Evolutionary conservation across 2,888 invertebrate genomes (phyloP).

Genomic region (Ennomos erosarius): DNA sequence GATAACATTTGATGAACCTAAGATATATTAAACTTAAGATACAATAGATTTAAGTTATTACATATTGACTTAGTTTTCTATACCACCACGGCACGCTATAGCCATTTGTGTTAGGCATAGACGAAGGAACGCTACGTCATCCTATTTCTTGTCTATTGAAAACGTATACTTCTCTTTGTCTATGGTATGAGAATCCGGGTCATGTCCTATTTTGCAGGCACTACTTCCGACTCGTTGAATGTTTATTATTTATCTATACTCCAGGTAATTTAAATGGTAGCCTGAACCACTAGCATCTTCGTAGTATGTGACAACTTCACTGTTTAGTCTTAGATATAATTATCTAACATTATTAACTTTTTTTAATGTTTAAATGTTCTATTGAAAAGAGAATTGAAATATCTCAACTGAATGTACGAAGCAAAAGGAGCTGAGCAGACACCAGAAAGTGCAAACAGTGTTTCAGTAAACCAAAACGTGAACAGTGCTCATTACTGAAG

Average conservation of each 20-base stretch:
- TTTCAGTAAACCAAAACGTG: conserved; percentile 26
- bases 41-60: conserved; percentile 28
- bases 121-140: too few relatives aligned
- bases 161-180: not conserved
- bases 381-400: too few relatives aligned
- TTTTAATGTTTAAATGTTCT: too few relatives aligned
- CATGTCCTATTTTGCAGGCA: not conserved
- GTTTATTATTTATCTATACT: not conserved
- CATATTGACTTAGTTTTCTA: conserved; percentile 2
- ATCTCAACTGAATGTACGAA: not conserved
- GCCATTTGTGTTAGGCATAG: too few relatives aligned
- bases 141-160: not conserved
- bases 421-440: conserved; percentile 10
- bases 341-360: too few relatives aligned
- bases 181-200: not conserved
- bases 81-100: too few relatives aligned
- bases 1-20: not conserved
- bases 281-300: not conserved
- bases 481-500: conserved; percentile 21
- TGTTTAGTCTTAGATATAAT: not conserved
- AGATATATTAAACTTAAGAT: conserved; percentile 30
- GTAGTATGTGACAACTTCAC: not conserved
- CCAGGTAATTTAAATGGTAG: not conserved
- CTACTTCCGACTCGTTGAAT: not conserved
- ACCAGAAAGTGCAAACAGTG: conserved; percentile 22